Evolutionary conservation across 2,797 vertebrate species (phyloP), one percentile per base, ranked within the genome.

Genomic region (Vireo griseus): DNA sequence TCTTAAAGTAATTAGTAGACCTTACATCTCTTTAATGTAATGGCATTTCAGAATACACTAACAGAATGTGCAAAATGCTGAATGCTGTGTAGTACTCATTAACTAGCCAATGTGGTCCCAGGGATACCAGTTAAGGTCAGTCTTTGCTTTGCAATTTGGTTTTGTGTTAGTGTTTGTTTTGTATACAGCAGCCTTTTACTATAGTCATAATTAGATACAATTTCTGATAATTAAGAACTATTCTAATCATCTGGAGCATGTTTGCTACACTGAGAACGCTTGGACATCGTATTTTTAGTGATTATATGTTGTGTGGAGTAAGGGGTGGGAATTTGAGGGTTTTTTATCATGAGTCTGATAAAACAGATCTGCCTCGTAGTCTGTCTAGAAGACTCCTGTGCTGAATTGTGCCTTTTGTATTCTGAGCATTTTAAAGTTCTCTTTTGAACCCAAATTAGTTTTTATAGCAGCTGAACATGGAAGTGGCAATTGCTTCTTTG

Each of bases 111-210:
- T 82, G 81, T 86, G 79, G 76, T 94, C 94, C 92, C 79, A 86
- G 92, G 92, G 88, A 68, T 86, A 90, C 62, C 83, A 85, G 86
- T 66, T 93, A 93, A 88, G 92, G 95, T 95, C 90, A 92, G 62
- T n/a, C 86, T 95, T 95, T 92, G 86, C 94, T 86, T 92, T 86
- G 90, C 92, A 90, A 12, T 93, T 95, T 79, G 74, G 75, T 86
- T 96, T 86, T 95, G 88, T 19, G 9, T 92, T 84, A 50, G 39
- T 92, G 62, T 94, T 97, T 95, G 87, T 95, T 96, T 96, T 91
- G 82, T 89, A 78, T 91, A 90, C 78, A 88, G 66, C 79, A 91
- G 72, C 81, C 57, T 93, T 82, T 89, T 89, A 86, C 93, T 93
- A 77, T 47, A 72, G 39, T 44, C 72, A 45, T 95, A 87, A 95